Base-by-base conservation (phyloP, 2,113 vertebrate genomes). In the Cryptotis parvus region DNA sequence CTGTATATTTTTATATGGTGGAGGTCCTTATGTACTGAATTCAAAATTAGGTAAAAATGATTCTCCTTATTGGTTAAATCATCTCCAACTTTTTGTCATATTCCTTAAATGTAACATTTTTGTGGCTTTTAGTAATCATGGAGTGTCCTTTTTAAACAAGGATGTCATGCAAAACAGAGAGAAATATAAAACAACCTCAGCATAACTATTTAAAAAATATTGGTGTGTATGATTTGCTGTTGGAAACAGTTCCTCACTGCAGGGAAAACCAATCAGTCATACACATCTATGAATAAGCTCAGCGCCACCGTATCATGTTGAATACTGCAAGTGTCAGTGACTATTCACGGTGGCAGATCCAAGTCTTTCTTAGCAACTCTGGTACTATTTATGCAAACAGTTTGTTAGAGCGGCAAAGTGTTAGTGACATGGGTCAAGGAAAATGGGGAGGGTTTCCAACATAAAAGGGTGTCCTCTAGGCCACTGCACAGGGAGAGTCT, bases 51-150 rank as follows among this genome's bases (percentile, higher is more conserved):
- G 27, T 89, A 72, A 94, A 95, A 93, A 91, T 94, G 81, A 88
- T 11, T 96, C 95, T 89, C 94, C 65, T 83, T 41, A 73, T 31
- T 70, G 91, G 33, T 92, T 96, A 95, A 96, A 81, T 97, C 93
- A 97, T 96, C 94, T 89, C 58, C n/a, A 86, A 52, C 45, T 93
- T 95, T 93, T 52, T 77, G 39, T 35, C 31, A 16, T 45, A 76
- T 87, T 89, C 66, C 94, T 96, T 87, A 96, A 73, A 88, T 93
- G 61, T 87, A 75, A 81, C 70, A 84, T 95, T 97, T 97, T 87
- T 66, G 39, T 90, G 29, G 24, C 65, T 96, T 80, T 66, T 92
- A 93, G 73, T 83, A 91, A 87, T 27, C 66, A 82, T 15, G 41
- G 39, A 84, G 69, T 20, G 45, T 95, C 31, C 45, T 94, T 95